Percentiles rank a stretch among this genome's conserved stretches.
Evolutionary conservation across 2,797 vertebrate genomes (phyloP).

Genomic region (Sarcophilus harrisii): DNA sequence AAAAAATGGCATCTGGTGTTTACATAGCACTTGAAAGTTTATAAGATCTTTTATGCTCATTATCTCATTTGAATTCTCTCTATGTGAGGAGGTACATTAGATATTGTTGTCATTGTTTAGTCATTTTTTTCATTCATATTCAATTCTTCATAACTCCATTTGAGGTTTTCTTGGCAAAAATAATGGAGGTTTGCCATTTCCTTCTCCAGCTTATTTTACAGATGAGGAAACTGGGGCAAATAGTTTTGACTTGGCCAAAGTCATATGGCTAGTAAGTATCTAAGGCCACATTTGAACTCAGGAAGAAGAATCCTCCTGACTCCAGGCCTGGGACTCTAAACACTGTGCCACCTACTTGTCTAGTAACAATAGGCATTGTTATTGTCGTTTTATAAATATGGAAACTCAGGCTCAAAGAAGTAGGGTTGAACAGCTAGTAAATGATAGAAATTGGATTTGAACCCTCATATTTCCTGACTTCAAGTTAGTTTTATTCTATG

Average conservation of each 20-base stretch:
- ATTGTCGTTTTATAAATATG: background rate
- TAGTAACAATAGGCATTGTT: background rate
- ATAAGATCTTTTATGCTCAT: background rate
- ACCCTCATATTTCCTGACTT: background rate
- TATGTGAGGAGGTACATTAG: background rate
- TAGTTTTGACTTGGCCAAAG: background rate
- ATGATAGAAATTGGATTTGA: background rate
- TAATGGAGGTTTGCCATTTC: background rate
- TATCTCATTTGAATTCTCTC: background rate
- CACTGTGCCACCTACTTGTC: background rate
- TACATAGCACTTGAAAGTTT: background rate
- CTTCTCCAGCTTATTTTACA: background rate
- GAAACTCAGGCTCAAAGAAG: background rate
- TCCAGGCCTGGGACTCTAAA: background rate
- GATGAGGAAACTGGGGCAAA: background rate
- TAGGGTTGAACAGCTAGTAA: background rate
- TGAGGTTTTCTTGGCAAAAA: background rate
- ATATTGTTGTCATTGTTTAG: background rate
- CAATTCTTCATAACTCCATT: background rate
- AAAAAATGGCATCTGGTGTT: background rate
- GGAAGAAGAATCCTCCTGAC: background rate
- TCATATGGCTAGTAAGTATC: background rate
- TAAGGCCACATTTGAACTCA: background rate
- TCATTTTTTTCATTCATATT: background rate
- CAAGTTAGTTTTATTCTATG: background rate